phyloP scores from a whole-genome alignment of 2,888 invertebrate genomes.

The Phengaris arion region DNA sequence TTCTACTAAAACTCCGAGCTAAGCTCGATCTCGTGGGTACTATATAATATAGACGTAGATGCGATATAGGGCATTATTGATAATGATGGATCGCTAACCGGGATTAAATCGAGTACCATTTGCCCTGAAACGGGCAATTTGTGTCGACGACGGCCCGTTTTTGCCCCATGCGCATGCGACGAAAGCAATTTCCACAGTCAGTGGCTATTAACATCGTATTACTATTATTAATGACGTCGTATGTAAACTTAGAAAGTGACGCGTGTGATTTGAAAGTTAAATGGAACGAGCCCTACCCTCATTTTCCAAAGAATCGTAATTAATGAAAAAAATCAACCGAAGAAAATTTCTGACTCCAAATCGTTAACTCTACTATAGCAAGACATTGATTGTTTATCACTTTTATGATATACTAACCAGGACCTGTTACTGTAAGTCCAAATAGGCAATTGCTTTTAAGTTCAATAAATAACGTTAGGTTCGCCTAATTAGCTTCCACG shows the following conservation, averaged over 20 bases:
- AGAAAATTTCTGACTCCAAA: too few species aligned
- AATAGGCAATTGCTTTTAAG: too few species aligned
- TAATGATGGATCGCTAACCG: conserved; percentile 32
- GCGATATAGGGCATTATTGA: conserved; percentile 12
- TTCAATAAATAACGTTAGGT: too few species aligned
- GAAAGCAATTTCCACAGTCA: conserved; percentile 18
- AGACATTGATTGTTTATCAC: too few species aligned
- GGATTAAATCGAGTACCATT: conserved; percentile 27
- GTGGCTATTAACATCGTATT: conserved; percentile 9
- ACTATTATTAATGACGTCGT: conserved; percentile 9
- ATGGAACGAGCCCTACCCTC: neutral
- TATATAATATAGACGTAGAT: neutral
- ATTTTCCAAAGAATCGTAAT: neutral
- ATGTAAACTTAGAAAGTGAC: conserved; percentile 15
- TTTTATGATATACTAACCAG: too few species aligned
- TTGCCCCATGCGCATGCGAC: conserved; percentile 19
- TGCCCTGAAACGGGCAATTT: conserved; percentile 27
- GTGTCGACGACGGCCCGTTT: conserved; percentile 22
- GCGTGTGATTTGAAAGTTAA: neutral
- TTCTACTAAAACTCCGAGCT: too few species aligned
- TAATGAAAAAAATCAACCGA: too few species aligned
- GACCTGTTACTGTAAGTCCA: too few species aligned
- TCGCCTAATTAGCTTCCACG: too few species aligned
- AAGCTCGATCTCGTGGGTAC: too few species aligned
- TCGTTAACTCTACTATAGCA: too few species aligned